Conservation (phyloP, 2,797 vertebrate genomes). For the Sebastes trivittatus region DNA sequence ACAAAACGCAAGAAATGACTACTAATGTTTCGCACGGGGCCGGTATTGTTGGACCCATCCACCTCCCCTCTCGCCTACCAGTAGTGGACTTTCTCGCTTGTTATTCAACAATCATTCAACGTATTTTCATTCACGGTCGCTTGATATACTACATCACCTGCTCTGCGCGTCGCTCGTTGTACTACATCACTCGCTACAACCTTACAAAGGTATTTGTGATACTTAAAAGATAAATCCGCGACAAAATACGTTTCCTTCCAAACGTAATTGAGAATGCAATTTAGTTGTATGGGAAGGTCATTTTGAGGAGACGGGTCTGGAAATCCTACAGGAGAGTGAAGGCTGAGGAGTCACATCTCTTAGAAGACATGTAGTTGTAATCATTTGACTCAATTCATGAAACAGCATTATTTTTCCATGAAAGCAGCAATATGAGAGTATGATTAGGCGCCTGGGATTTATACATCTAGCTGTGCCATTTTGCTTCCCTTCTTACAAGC, state of each 20-base stretch:
- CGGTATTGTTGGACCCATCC: too few species aligned
- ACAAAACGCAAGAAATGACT: too few species aligned
- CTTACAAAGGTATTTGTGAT: too few species aligned
- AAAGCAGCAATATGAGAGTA: neutral
- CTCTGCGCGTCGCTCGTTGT: accelerated
- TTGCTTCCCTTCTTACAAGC: constrained; percentile 17
- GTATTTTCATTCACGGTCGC: too few species aligned
- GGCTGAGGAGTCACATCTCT: neutral
- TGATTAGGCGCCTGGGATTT: neutral
- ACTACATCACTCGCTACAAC: too few species aligned
- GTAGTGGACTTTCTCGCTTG: too few species aligned
- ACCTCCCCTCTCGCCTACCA: accelerated
- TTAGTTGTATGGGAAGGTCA: too few species aligned
- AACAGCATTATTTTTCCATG: neutral
- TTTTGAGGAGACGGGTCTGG: accelerated
- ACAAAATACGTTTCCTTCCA: too few species aligned
- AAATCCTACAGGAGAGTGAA: neutral
- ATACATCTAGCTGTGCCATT: constrained; percentile 4
- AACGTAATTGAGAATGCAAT: too few species aligned
- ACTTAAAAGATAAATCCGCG: too few species aligned
- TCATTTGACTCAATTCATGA: neutral
- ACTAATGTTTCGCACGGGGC: accelerated
- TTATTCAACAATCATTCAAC: too few species aligned
- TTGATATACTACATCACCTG: too few species aligned
- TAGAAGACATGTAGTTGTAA: neutral